Percentiles rank a stretch among this genome's conserved stretches.
phyloP scores from a whole-genome alignment of 1,140 invertebrate genomes.

The Ladona fulva region DNA sequence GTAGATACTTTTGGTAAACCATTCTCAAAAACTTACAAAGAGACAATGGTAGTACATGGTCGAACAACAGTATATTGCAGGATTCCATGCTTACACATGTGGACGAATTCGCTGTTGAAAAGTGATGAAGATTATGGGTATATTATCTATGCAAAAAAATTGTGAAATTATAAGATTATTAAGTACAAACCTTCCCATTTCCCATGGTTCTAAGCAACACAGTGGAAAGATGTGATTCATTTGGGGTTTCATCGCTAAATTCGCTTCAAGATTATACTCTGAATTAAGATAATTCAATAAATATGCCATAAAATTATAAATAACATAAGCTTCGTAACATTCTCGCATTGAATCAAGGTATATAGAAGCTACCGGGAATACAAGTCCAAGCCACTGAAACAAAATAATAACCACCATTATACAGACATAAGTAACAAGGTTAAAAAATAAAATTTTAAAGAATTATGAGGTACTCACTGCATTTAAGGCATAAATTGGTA shows the following conservation, averaged over 20 bases:
- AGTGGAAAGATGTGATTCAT: slow-evolving; percentile 76
- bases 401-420: slow-evolving; percentile 12
- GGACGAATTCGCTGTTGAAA: slow-evolving; percentile 68
- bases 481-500: slow-evolving; percentile 92
- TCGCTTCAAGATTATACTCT: slow-evolving; percentile 66
- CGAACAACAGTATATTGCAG: slow-evolving; percentile 87
- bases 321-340: slow-evolving; percentile 94
- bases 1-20: background rate
- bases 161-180: no score
- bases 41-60: slow-evolving; percentile 78
- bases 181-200: slow-evolving; percentile 63
- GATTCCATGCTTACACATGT: slow-evolving; percentile 93
- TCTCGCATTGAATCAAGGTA: slow-evolving; percentile 87
- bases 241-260: slow-evolving; percentile 74
- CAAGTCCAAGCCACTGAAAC: slow-evolving; percentile 70
- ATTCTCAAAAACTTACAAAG: slow-evolving; percentile 59
- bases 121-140: background rate
- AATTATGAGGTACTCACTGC: slow-evolving; percentile 57
- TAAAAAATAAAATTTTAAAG: background rate
- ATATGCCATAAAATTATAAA: slow-evolving; percentile 97
- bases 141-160: no score
- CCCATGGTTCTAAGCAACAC: slow-evolving; percentile 75
- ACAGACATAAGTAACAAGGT: slow-evolving; percentile 22
- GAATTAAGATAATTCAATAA: slow-evolving; percentile 82
- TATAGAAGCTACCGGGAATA: slow-evolving; percentile 74